Evolutionary conservation across 2,113 vertebrate genomes (phyloP), one percentile per base, ranked within the genome.

Genomic region (Lanius ludovicianus): DNA sequence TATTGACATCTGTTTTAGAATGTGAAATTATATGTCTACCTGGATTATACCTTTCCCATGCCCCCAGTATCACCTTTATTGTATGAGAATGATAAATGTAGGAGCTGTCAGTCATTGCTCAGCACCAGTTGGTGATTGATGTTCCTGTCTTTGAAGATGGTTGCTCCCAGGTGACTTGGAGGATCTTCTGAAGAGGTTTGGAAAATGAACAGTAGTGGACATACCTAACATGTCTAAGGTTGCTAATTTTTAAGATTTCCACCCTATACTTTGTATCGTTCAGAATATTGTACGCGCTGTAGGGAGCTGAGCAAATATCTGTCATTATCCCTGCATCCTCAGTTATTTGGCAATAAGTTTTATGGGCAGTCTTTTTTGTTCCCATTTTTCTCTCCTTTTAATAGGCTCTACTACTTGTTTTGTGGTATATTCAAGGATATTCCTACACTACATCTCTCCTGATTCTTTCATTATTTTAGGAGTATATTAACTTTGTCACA

Each of bases 31-130:
- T 37, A 1, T 46, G 22, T 64, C 11, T 75, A 1, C 30, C 30
- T 90, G 21, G 13, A 77, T 67, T 81, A 23, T 53, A 70, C 37
- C 11, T 50, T 67, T 33, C 18, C 13, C 15, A 9, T 9, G 3
- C 6, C 15, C 10, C 4, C 2, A 2, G 0, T 47, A 20, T 25
- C 12, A 42, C 13, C 14, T 42, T 30, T 71, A 33, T 49, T 73
- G 11, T 74, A 7, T 64, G 35, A 56, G 49, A 68, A 55, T 52
- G 31, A 39, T 76, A 49, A 67, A 50, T 57, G 15, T 21, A 37
- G 64, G 60, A 53, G n/a, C 47, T 87, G 46, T 24, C 52, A 47
- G 68, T 84, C 7, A 11, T 65, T 79, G 63, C 50, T 82, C 5
- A 28, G 49, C 31, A 82, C 56, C 5, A 1, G 67, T 65, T 86